Percentiles rank a stretch among this genome's conserved stretches.
phyloP scores from a whole-genome alignment of 1,140 invertebrate species.

The Euwallacea similis region DNA sequence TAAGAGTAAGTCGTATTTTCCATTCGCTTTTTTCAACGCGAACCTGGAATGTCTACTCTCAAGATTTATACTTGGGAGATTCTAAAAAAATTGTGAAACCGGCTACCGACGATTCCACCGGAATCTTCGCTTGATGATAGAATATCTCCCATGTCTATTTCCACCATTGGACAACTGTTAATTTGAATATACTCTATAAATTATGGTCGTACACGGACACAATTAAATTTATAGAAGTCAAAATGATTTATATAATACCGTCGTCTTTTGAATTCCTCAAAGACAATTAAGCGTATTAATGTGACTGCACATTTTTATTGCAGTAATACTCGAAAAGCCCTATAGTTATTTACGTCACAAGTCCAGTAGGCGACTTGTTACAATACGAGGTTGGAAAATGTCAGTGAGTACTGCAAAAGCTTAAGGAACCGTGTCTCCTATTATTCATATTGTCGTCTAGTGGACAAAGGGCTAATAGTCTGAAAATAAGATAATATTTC shows the following conservation, averaged over 20 bases:
- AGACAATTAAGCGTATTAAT: too few relatives aligned
- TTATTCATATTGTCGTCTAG: too few relatives aligned
- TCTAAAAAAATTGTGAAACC: constrained; percentile 23
- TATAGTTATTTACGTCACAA: too few relatives aligned
- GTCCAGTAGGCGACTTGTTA: too few relatives aligned
- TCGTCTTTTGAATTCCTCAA: constrained; percentile 8
- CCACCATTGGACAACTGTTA: constrained; percentile 29
- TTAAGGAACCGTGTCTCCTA: too few relatives aligned
- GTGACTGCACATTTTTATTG: too few relatives aligned
- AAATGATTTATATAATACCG: constrained; percentile 20
- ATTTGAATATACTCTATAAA: constrained; percentile 33
- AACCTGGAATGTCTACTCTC: constrained; percentile 16
- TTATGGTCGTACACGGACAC: constrained; percentile 24
- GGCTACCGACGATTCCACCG: constrained; percentile 28
- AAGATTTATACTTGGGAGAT: constrained; percentile 27
- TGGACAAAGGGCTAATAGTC: too few relatives aligned
- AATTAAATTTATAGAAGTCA: constrained; percentile 30
- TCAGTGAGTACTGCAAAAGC: too few relatives aligned
- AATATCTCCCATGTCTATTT: constrained; percentile 32
- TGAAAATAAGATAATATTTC: too few relatives aligned
- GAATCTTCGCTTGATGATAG: constrained; percentile 29
- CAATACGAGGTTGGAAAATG: too few relatives aligned
- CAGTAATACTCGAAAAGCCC: too few relatives aligned
- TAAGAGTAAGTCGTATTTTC: constrained; percentile 40
- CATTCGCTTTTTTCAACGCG: constrained; percentile 24